Evolutionary conservation across 2,888 invertebrate genomes (phyloP), one percentile per base, ranked within the genome.

Genomic region (Acronicta aceris): DNA sequence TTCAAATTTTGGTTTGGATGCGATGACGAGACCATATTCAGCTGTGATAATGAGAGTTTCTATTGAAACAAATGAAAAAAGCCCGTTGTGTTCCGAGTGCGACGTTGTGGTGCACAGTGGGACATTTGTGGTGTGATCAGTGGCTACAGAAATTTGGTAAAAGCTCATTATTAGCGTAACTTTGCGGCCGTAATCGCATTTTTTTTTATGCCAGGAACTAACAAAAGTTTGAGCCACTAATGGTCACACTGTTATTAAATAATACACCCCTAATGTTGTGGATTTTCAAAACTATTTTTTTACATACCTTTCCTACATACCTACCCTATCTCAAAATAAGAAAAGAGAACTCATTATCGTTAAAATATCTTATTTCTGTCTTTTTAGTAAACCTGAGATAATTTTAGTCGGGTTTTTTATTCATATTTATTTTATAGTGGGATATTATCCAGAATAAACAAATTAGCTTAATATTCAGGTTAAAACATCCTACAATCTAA

Each of bases 1-100:
- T 90, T 88, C 83, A 86, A 84, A 77, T 78, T 52, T 78, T 77
- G 83, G 81, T 84, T 82, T 79, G 68, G 83, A 83, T 85, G 78
- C 76, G 80, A 85, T 87, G 82, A 88, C 84, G 83, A 85, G 81
- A 42, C 38, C 65, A 59, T 67, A 83, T 87, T 85, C 78, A 78
- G 63, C 64, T 69, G 53, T 45, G 61, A 80, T 80, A 83, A 86
- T 86, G 79, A 86, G 79, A 83, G 79, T 74, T 81, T 74, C 76
- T 77, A 84, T 85, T 83, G 81, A 88, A 81, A 88, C 84, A 86
- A 84, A 85, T 80, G 72, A 75, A 78, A 79, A 74, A 67, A 50
- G 74, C 69, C 62, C 56, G 43, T 21, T 47, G 53, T 57, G 55
- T 5, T 25, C 57, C 42, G 38, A 71, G 78, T 69, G 60, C 45